These are phyloP conservation scores for Columbina picui DNA, from an alignment of 2,113 vertebrate species.

Conservation along the genomic window DNA sequence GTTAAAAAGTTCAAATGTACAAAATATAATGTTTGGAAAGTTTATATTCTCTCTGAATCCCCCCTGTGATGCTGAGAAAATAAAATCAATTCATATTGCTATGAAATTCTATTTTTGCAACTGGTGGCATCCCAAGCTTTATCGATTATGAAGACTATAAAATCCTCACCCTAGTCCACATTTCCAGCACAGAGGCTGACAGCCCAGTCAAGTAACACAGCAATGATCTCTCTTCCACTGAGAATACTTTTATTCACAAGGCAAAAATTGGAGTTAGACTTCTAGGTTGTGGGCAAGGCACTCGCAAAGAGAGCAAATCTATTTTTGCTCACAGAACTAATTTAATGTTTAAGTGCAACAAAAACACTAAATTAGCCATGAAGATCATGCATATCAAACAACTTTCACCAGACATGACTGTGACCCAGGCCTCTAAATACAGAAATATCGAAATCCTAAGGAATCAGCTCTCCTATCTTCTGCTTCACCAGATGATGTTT, in stretches of 20 bases:
- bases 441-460: constrained; percentile 42
- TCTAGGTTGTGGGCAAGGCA: constrained; percentile 76
- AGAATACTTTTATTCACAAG: constrained; percentile 73
- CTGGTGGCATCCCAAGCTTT: constrained; percentile 38
- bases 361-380: constrained; percentile 72
- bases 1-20: constrained; percentile 47
- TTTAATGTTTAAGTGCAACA: constrained; percentile 73
- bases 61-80: constrained; percentile 47
- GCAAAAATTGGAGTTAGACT: constrained; percentile 74
- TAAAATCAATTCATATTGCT: constrained; percentile 70
- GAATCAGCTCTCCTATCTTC: constrained; percentile 22
- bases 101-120: constrained; percentile 63
- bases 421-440: constrained; percentile 64
- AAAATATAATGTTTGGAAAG: constrained; percentile 49
- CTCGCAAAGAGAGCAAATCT: constrained; percentile 73
- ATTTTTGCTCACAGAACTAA: constrained; percentile 68
- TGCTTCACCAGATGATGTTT: constrained; percentile 37
- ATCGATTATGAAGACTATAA: neutral
- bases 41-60: constrained; percentile 39
- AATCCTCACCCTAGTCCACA: neutral
- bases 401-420: constrained; percentile 64
- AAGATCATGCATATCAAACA: constrained; percentile 66
- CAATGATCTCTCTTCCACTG: constrained; percentile 54
- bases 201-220: constrained; percentile 51
- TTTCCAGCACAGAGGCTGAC: constrained; percentile 30